Percentiles rank a stretch among this genome's conserved stretches.
Evolutionary conservation across 1,140 invertebrate genomes (phyloP).

Genomic region (Trachymyrmex septentrionalis): DNA sequence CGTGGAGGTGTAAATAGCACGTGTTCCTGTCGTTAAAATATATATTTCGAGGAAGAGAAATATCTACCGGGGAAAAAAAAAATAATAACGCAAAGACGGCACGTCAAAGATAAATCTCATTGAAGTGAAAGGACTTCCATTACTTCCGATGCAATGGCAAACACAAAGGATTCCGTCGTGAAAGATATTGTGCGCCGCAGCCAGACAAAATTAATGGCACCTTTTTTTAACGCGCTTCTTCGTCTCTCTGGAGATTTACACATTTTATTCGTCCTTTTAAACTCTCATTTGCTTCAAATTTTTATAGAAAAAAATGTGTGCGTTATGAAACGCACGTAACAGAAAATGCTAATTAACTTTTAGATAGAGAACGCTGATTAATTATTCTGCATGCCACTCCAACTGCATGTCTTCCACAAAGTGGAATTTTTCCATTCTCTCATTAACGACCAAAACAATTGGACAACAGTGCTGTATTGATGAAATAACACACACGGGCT

Average conservation of each 20-base stretch:
- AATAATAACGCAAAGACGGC: not conserved
- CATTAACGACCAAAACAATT: conserved; percentile 23
- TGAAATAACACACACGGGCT: not conserved
- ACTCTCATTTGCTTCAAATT: not conserved
- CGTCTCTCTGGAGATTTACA: not conserved
- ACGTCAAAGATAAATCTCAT: conserved; percentile 31
- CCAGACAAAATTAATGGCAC: not conserved
- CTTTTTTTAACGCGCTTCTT: not conserved
- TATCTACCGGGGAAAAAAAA: not conserved
- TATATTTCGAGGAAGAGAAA: conserved; percentile 10
- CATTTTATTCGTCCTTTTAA: not conserved
- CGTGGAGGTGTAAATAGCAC: not conserved
- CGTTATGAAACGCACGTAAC: not conserved
- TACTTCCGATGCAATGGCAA: conserved; percentile 15
- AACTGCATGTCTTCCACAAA: not conserved
- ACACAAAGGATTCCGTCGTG: not conserved
- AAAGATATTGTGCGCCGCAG: not conserved
- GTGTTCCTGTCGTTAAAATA: not conserved
- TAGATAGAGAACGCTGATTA: conserved; percentile 4
- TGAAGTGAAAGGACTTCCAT: not conserved
- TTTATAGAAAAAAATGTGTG: not conserved
- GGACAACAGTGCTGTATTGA: not conserved
- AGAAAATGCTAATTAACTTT: conserved; percentile 14
- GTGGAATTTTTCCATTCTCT: not conserved
- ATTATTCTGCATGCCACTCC: not conserved